Conservation (phyloP, 1,140 invertebrate species). For the Solen grandis region DNA sequence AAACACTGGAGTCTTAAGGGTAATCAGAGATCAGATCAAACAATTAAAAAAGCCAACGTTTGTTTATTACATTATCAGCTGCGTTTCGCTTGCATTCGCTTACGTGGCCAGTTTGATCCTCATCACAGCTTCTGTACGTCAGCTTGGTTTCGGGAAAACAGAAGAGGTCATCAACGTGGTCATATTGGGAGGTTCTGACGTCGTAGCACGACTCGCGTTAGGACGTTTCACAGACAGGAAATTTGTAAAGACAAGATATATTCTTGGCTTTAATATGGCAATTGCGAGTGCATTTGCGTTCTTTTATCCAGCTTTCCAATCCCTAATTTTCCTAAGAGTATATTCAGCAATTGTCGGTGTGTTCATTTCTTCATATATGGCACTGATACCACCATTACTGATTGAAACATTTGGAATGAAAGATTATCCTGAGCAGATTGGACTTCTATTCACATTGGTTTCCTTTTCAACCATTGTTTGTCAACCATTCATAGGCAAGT, state of each 20-base stretch:
- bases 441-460: not conserved
- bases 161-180: not conserved
- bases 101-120: not conserved
- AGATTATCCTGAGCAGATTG: not conserved
- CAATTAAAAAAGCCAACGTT: too few species aligned
- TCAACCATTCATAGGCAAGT: not conserved
- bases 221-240: not conserved
- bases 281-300: not conserved
- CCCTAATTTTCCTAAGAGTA: not conserved
- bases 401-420: not conserved
- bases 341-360: not conserved
- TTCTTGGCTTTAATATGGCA: not conserved
- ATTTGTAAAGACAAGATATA: not conserved
- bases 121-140: not conserved
- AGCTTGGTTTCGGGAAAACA: not conserved
- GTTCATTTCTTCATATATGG: not conserved
- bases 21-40: too few species aligned
- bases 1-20: too few species aligned
- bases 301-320: not conserved
- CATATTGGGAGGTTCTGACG: not conserved
- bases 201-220: not conserved
- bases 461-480: not conserved
- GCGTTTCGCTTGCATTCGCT: not conserved
- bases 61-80: too few species aligned
- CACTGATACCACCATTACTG: not conserved